A percentile compares a stretch with the other conserved stretches of the same genome.
These are phyloP conservation scores for Catocala nupta DNA, from an alignment of 2,888 invertebrate species.

Conservation along the genomic window DNA sequence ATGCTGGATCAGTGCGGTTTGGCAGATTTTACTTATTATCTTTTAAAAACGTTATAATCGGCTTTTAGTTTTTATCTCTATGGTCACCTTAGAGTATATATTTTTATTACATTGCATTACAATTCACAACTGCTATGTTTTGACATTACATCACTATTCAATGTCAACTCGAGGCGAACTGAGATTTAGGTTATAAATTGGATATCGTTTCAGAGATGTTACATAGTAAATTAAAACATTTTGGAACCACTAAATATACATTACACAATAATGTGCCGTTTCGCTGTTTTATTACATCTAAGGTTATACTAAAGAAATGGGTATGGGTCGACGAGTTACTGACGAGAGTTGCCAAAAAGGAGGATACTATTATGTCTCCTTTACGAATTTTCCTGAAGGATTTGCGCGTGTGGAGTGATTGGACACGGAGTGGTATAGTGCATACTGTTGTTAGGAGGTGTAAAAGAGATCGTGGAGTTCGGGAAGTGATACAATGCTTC, in stretches of 20 bases:
- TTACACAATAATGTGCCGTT: conserved; percentile 54
- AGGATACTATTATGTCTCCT: conserved; percentile 64
- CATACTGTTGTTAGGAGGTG: conserved; percentile 72
- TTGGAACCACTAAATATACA: conserved; percentile 57
- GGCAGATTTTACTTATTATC: too few relatives aligned
- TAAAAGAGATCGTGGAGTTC: conserved; percentile 71
- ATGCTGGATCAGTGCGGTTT: too few relatives aligned
- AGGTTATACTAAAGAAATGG: conserved; percentile 60
- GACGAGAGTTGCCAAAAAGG: conserved; percentile 47
- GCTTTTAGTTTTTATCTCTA: too few relatives aligned
- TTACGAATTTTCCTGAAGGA: conserved; percentile 70
- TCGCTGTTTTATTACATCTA: conserved; percentile 54
- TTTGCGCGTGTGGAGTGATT: conserved; percentile 74
- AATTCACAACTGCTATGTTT: background rate
- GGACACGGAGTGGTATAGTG: conserved; percentile 70
- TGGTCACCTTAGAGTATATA: too few relatives aligned
- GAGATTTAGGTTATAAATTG: conserved; percentile 72
- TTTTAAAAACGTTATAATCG: too few relatives aligned
- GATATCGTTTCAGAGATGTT: conserved; percentile 71
- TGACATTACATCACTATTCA: conserved; percentile 18
- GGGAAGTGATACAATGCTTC: conserved; percentile 75
- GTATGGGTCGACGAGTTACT: conserved; percentile 54
- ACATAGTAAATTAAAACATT: conserved; percentile 69
- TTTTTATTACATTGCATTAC: too few relatives aligned
- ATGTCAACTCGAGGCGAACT: conserved; percentile 29